Conservation (phyloP, 2,113 vertebrate species). For the Myrmophylax atrothorax region DNA sequence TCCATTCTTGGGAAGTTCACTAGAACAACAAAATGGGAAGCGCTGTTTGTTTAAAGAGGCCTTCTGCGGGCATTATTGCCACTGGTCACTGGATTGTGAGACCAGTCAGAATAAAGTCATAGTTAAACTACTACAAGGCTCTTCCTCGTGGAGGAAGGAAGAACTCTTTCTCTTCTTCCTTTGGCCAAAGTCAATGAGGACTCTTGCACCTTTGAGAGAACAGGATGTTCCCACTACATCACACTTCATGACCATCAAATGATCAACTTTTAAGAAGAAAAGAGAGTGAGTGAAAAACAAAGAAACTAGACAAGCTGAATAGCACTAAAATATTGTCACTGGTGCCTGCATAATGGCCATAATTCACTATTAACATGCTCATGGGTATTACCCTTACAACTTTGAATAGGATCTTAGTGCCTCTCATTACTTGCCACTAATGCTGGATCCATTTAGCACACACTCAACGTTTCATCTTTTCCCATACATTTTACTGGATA, state of each 20-base stretch:
- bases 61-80: not conserved
- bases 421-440: conserved; percentile 20
- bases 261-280: conserved; percentile 29
- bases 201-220: not conserved
- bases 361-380: conserved; percentile 38
- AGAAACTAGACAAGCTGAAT: conserved; percentile 11
- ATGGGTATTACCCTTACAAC: conserved; percentile 25
- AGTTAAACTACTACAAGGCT: not conserved
- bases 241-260: not conserved
- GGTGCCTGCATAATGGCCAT: conserved; percentile 32
- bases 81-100: not conserved
- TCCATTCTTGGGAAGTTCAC: conserved; percentile 74
- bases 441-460: not conserved
- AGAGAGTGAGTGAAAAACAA: not conserved
- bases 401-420: not conserved
- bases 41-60: not conserved
- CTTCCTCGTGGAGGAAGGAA: not conserved
- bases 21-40: conserved; percentile 66
- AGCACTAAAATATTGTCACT: conserved; percentile 21
- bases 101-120: not conserved
- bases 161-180: not conserved
- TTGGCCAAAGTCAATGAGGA: not conserved
- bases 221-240: not conserved
- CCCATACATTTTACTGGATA: not conserved
- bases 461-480: conserved; percentile 4